Evolutionary conservation across 2,888 invertebrate species (phyloP).

Genomic region (Drepanosiphum platanoidis): DNA sequence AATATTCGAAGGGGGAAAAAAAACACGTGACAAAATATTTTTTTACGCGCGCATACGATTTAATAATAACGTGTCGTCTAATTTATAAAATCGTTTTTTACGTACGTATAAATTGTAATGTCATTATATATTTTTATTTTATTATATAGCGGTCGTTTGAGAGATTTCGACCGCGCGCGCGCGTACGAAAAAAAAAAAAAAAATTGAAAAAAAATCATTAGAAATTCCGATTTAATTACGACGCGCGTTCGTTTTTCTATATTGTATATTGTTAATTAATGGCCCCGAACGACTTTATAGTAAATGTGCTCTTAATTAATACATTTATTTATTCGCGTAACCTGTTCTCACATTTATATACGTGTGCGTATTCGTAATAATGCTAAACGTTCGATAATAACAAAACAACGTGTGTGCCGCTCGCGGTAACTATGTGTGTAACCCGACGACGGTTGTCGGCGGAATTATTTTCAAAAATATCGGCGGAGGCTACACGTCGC

Average conservation of each 20-base stretch:
- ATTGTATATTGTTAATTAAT: slow-evolving; percentile 8
- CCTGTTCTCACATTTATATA: too few relatives aligned
- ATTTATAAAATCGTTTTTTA: not conserved
- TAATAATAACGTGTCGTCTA: too few relatives aligned
- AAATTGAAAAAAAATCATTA: not conserved
- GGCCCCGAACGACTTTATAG: not conserved
- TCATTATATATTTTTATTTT: not conserved
- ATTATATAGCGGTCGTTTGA: not conserved
- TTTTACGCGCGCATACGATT: not conserved
- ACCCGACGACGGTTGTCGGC: too few relatives aligned
- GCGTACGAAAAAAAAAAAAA: not conserved
- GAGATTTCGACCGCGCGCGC: not conserved
- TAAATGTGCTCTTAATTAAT: slow-evolving; percentile 10
- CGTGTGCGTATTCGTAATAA: too few relatives aligned
- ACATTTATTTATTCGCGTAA: slow-evolving; percentile 11
- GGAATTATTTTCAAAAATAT: too few relatives aligned
- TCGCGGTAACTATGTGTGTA: too few relatives aligned
- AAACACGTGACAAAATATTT: not conserved
- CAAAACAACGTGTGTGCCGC: too few relatives aligned
- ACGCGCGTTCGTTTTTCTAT: too few relatives aligned
- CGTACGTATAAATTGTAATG: not conserved
- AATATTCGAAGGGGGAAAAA: not conserved
- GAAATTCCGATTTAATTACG: not conserved
- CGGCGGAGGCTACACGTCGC: too few relatives aligned
- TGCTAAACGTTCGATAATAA: too few relatives aligned